Conservation (phyloP, 2,888 invertebrate genomes). For the Congeria kusceri region DNA sequence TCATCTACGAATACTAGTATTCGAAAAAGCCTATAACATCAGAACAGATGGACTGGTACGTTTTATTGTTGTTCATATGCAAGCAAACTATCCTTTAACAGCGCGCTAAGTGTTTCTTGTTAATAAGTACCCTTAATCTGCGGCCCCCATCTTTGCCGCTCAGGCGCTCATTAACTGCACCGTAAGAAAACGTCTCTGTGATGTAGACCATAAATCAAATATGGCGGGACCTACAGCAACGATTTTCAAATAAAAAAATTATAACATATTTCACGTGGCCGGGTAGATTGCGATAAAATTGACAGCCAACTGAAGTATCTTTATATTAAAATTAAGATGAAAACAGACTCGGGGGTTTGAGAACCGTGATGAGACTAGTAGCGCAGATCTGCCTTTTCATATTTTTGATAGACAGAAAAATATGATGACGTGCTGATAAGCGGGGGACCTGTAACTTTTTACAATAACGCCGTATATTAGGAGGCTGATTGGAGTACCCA, state of each 20-base stretch:
- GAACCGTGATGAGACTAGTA: neutral
- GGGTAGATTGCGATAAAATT: constrained; percentile 57
- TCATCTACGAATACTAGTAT: too few relatives aligned
- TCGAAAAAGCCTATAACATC: too few relatives aligned
- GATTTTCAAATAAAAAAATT: constrained; percentile 60
- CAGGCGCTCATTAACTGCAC: constrained; percentile 33
- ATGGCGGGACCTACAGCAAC: constrained; percentile 58
- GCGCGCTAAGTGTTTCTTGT: constrained; percentile 26
- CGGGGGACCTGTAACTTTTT: constrained; percentile 41
- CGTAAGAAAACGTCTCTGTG: constrained; percentile 29
- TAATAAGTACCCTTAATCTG: constrained; percentile 39
- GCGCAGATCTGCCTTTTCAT: constrained; percentile 19
- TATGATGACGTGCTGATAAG: constrained; percentile 54
- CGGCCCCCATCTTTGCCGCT: constrained; percentile 28
- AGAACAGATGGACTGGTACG: too few relatives aligned
- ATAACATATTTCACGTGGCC: constrained; percentile 58
- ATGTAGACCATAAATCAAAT: constrained; percentile 52
- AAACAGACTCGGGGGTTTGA: constrained; percentile 26
- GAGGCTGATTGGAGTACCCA: constrained; percentile 41
- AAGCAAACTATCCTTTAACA: constrained; percentile 23
- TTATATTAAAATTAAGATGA: constrained; percentile 52
- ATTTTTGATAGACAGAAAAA: constrained; percentile 59
- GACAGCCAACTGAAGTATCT: constrained; percentile 60
- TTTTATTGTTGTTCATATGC: constrained; percentile 24
- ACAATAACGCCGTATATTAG: constrained; percentile 43